Evolutionary conservation across 1,140 invertebrate species (phyloP).

Genomic region (Ceratosolen fusciceps): DNA sequence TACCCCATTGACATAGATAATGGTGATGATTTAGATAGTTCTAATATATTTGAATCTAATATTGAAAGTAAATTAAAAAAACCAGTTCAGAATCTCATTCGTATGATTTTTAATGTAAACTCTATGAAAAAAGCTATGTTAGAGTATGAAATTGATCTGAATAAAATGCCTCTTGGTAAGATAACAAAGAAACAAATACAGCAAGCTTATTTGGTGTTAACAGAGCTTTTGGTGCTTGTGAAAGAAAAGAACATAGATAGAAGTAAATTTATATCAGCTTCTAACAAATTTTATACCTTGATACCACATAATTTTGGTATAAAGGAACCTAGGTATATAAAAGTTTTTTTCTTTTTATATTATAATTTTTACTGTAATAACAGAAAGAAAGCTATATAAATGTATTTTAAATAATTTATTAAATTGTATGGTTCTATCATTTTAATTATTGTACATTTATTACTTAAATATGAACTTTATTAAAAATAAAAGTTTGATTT

Average conservation of each 20-base stretch:
- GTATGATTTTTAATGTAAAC: constrained; percentile 91
- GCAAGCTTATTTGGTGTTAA: constrained; percentile 86
- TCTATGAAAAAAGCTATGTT: constrained; percentile 93
- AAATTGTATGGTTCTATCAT: too few relatives aligned
- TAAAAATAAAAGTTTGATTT: not conserved
- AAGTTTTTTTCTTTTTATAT: too few relatives aligned
- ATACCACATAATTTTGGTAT: constrained; percentile 96
- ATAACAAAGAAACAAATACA: constrained; percentile 92
- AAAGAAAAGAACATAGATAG: constrained; percentile 71
- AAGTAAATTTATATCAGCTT: constrained; percentile 81
- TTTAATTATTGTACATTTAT: not conserved
- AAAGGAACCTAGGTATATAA: constrained; percentile 77
- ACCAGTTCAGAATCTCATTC: constrained; percentile 87
- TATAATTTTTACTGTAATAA: too few relatives aligned
- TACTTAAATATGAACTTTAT: too few relatives aligned
- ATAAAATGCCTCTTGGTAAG: constrained; percentile 98
- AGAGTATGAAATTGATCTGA: constrained; percentile 96
- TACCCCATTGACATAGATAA: constrained; percentile 95
- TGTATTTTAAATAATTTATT: too few relatives aligned
- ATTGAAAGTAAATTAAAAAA: constrained; percentile 80
- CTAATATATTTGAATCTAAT: constrained; percentile 60
- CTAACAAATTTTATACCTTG: constrained; percentile 94
- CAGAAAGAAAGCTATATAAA: too few relatives aligned
- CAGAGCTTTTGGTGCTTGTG: constrained; percentile 81
- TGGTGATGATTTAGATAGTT: constrained; percentile 70